Conservation (phyloP, 2,797 vertebrate genomes). For the Paramormyrops hopkinsi region DNA sequence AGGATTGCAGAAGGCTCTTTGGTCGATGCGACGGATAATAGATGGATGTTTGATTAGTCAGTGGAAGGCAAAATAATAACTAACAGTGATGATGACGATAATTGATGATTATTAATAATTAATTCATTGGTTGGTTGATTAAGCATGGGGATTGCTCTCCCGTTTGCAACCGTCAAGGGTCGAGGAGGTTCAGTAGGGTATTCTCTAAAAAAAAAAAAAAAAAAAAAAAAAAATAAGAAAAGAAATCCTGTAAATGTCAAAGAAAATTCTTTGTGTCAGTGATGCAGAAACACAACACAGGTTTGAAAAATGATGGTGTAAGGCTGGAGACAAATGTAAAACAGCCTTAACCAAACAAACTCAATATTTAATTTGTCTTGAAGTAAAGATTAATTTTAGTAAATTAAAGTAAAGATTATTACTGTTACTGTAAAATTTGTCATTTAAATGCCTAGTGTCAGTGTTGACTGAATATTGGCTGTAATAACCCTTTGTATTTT, state of each 20-base stretch:
- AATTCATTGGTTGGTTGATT: neutral
- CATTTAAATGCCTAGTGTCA: neutral
- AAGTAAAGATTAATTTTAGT: neutral
- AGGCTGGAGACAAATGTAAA: neutral
- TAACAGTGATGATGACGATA: neutral
- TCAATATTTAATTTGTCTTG: neutral
- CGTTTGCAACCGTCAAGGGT: neutral
- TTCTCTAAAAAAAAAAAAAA: neutral
- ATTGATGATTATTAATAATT: neutral
- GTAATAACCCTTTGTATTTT: neutral
- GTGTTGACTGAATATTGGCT: neutral
- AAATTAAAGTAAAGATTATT: neutral
- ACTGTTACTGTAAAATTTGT: neutral
- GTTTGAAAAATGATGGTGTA: neutral
- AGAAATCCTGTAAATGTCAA: neutral
- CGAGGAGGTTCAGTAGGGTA: neutral
- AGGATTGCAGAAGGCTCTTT: conserved; percentile 18
- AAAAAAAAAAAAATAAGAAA: neutral
- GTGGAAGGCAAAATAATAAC: conserved; percentile 10
- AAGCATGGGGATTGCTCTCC: neutral
- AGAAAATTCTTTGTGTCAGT: neutral
- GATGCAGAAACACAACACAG: neutral
- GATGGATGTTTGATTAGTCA: conserved; percentile 32
- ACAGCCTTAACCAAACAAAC: neutral
- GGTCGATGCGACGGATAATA: conserved; percentile 23